Evolutionary conservation across 2,888 invertebrate species (phyloP).

Genomic region (Hirtodrosophila duncani): DNA sequence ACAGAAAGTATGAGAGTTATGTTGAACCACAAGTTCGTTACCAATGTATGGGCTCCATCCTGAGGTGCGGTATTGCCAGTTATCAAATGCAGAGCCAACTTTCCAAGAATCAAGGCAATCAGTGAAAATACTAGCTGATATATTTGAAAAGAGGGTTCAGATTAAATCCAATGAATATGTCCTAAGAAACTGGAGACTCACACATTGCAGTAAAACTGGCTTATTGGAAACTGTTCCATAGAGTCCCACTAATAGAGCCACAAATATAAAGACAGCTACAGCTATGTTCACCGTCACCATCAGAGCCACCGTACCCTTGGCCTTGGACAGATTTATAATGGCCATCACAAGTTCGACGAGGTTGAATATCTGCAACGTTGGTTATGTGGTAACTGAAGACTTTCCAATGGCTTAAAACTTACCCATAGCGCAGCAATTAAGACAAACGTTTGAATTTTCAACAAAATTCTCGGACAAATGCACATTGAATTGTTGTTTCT

Average conservation of each 20-base stretch:
- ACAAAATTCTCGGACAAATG: not conserved
- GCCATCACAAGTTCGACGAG: constrained; percentile 3
- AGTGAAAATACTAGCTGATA: constrained; percentile 18
- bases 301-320: not conserved
- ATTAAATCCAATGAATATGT: not conserved
- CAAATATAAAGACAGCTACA: constrained; percentile 8
- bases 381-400: not conserved
- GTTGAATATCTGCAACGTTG: constrained; percentile 19
- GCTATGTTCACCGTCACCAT: not conserved
- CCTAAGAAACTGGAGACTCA: not conserved
- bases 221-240: constrained; percentile 6
- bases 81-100: constrained; percentile 14
- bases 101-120: constrained; percentile 16
- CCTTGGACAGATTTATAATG: not conserved
- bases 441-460: not conserved
- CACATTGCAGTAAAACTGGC: constrained; percentile 9
- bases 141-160: not conserved
- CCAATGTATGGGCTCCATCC: not conserved
- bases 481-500: not conserved
- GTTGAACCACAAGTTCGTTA: constrained; percentile 1
- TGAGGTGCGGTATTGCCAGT: not conserved
- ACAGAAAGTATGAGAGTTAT: not conserved
- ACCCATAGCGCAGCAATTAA: not conserved
- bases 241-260: constrained; percentile 15
- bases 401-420: not conserved